A percentile compares a stretch with the other conserved stretches of the same genome.
phyloP scores from a whole-genome alignment of 2,113 vertebrate genomes.

The cat (Felis catus) region F.catus_Fca126_mat1.0 CM031414.1:14376501-14377000 shows the following conservation, averaged over 20 bases:
- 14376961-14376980: slow-evolving; percentile 85
- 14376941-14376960: slow-evolving; percentile 69
- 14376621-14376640: rapidly evolving
- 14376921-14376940: not conserved
- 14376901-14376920: slow-evolving; percentile 81
- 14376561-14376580: not conserved
- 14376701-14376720: not conserved
- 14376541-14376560: not conserved
- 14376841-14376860: not conserved
- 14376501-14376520: not conserved
- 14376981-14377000: slow-evolving; percentile 82
- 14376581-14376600: rapidly evolving
- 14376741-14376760: not conserved
- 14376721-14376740: not conserved
- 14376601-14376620: no score
- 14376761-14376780: not conserved
- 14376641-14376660: not conserved
- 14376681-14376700: not conserved
- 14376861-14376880: not conserved
- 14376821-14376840: not conserved
- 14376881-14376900: not conserved
- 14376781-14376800: not conserved
- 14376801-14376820: not conserved
- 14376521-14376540: no score
- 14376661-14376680: not conserved